Base-by-base conservation (phyloP, 2,797 vertebrate species). In the Eospalax fontanierii region DNA sequence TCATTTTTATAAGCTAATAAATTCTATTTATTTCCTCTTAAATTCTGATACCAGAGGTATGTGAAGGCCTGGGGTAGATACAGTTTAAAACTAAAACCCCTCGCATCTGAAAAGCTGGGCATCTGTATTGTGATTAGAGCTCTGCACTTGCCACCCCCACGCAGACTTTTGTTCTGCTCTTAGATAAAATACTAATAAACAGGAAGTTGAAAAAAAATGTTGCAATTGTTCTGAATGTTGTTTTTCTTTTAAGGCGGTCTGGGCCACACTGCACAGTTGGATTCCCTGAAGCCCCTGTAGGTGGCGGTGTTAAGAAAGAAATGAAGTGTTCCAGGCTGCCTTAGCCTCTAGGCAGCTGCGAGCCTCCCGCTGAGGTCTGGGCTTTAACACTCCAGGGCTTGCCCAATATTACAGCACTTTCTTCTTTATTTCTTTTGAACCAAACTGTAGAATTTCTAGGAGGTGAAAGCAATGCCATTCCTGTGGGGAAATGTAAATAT, bases 241-340 rank as follows among this genome's bases (percentile, higher is more conserved):
- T 97, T 98, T 98, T 97, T 54, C 94, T 97, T 84, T 59, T 15
- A 43, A 70, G 92, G 74, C 80, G 65, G 73, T 54, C 2, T 4
- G 66, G 46, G 84, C 78, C 22, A 0, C 24, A 0, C 14, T 8
- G 6, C 40, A 6, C 54, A 12, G 14, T 35, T 63, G 84, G 88
- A 76, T 94, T 87, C 90, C 43, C 30, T 70, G 79, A 95, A 86
- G 86, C 22, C 95, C 95, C 98, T 97, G 98, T 97, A 98, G 98
- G 96, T 97, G 98, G 98, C 86, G 81, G 79, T 98, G 94, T 98
- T 98, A 91, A 95, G 92, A 97, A 96, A 98, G 97, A 95, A 98
- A 98, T 97, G 81, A 73, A 46, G 19, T 61, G 19, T 46, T 1
- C 0, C 0, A 18, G 18, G 7, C 28, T 21, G 76, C 66, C 57